A percentile compares a stretch with the other conserved stretches of the same genome.
Evolutionary conservation across 2,888 invertebrate species (phyloP).

Genomic region (Heteromyza rotundicornis): DNA sequence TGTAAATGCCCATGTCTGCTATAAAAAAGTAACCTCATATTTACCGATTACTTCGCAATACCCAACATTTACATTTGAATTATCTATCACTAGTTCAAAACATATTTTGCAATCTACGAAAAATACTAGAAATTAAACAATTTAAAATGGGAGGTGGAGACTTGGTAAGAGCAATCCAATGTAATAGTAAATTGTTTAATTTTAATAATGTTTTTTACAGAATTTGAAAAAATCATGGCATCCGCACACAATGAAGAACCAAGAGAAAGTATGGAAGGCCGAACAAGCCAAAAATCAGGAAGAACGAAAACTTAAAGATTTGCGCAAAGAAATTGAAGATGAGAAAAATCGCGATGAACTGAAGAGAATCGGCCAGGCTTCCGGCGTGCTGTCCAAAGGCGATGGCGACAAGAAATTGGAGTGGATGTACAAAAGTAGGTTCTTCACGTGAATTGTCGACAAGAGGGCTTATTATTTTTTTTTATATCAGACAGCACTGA

Average conservation of each 20-base stretch:
- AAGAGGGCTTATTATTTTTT: background rate
- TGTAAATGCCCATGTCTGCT: too few species aligned
- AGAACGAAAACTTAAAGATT: conserved; percentile 70
- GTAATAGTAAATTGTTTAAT: too few species aligned
- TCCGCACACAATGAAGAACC: conserved; percentile 77
- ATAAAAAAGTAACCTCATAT: too few species aligned
- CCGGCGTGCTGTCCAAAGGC: conserved; percentile 63
- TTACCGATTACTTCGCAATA: too few species aligned
- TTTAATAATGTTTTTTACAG: conserved; percentile 56
- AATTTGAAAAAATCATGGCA: conserved; percentile 83
- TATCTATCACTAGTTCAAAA: too few species aligned
- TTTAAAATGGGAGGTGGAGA: conserved; percentile 57
- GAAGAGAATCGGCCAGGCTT: conserved; percentile 67
- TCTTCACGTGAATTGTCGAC: background rate
- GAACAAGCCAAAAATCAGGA: conserved; percentile 76
- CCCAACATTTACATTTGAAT: too few species aligned
- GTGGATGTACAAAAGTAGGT: conserved; percentile 84
- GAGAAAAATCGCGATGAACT: conserved; percentile 73
- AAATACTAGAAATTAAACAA: too few species aligned
- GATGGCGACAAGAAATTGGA: conserved; percentile 70
- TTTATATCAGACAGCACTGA: conserved; percentile 46
- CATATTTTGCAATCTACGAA: too few species aligned
- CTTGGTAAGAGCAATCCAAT: conserved; percentile 41
- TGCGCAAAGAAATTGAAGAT: conserved; percentile 72
- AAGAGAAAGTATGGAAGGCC: conserved; percentile 80